These are phyloP conservation scores for Centropus unirufus DNA, from an alignment of 2,113 vertebrate genomes.

Conservation along the genomic window DNA sequence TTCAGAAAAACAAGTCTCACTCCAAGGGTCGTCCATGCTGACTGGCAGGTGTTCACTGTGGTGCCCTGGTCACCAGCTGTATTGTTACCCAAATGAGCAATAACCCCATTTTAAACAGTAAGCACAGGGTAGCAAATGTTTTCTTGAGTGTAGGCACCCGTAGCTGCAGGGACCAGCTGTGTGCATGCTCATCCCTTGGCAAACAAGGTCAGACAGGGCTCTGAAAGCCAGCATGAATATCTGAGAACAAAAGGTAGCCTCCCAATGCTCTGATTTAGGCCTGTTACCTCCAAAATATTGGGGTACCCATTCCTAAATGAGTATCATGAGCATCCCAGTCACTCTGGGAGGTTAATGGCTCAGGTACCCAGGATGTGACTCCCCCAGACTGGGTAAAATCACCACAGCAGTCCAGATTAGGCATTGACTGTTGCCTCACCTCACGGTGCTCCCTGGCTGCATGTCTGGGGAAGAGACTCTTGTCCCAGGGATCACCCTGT, in stretches of 20 bases:
- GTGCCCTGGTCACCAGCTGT: not conserved
- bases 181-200: not conserved
- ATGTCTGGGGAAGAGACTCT: not conserved
- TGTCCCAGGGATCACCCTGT: not conserved
- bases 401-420: not conserved
- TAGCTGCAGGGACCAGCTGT: not conserved
- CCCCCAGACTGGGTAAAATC: rapidly evolving
- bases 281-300: not conserved
- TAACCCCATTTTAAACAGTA: not conserved
- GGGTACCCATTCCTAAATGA: not conserved
- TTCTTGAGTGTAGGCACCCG: not conserved
- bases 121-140: not conserved
- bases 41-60: not conserved
- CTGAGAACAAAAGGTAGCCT: not conserved
- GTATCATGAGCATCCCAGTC: not conserved
- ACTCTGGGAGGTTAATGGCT: not conserved
- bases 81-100: not conserved
- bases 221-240: not conserved
- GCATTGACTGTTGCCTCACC: not conserved
- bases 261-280: not conserved
- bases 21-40: not conserved
- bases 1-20: not conserved
- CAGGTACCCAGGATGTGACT: too few species aligned
- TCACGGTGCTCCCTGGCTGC: not conserved
- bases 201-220: not conserved